Percentiles rank a stretch among this genome's conserved stretches.
Evolutionary conservation across 2,888 invertebrate species (phyloP).

Genomic region (Hypomecis atomaria): DNA sequence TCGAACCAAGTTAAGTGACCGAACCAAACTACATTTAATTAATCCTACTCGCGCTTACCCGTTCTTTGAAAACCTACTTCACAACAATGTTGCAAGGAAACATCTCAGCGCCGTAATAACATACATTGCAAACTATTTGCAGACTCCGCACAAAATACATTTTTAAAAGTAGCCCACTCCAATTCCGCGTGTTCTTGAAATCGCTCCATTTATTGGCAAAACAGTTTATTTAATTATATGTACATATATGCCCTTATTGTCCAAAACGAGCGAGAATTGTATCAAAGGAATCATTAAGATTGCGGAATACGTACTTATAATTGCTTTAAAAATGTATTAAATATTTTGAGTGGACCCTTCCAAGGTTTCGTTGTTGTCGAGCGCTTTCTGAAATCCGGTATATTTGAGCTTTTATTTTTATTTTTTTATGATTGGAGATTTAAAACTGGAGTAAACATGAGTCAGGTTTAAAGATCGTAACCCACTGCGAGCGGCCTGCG

Average conservation of each 20-base stretch:
- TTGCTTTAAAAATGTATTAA: slow-evolving; percentile 58
- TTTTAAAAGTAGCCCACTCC: slow-evolving; percentile 12
- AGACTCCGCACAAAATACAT: slow-evolving; percentile 10
- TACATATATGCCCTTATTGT: slow-evolving; percentile 23
- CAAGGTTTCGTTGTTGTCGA: slow-evolving; percentile 60
- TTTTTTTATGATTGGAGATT: slow-evolving; percentile 37
- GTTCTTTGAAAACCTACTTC: background rate
- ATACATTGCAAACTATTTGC: slow-evolving; percentile 7
- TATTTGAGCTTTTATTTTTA: background rate
- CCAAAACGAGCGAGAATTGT: slow-evolving; percentile 23
- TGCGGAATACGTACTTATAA: slow-evolving; percentile 39
- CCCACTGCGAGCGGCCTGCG: too few species aligned
- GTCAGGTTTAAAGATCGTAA: slow-evolving; percentile 4
- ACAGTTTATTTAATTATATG: slow-evolving; percentile 26
- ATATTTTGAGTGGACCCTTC: slow-evolving; percentile 57
- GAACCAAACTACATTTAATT: too few species aligned
- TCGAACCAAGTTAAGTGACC: too few species aligned
- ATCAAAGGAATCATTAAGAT: slow-evolving; percentile 33
- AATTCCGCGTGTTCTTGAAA: slow-evolving; percentile 30
- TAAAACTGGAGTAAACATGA: slow-evolving; percentile 35
- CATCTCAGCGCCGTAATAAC: slow-evolving; percentile 7
- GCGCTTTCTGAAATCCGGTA: slow-evolving; percentile 39
- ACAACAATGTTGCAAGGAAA: background rate
- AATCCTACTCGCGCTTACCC: background rate
- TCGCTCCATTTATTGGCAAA: slow-evolving; percentile 25